Conservation (phyloP, 2,888 invertebrate genomes). For the Eupithecia dodoneata region DNA sequence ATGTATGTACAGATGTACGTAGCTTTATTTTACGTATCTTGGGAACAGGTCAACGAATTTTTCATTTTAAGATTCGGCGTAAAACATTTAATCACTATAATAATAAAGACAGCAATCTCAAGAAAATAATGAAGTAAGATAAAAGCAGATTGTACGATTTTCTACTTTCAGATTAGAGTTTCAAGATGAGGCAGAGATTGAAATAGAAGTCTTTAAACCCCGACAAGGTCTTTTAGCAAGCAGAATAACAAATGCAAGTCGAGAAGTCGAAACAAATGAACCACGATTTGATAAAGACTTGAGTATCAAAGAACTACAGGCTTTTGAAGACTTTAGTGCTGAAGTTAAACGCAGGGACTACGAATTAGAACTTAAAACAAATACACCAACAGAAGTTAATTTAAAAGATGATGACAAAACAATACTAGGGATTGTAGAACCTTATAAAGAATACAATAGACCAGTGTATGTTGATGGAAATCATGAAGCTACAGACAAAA, state of each 20-base stretch:
- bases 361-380: not conserved
- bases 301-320: not conserved
- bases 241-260: not conserved
- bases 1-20: too few species aligned
- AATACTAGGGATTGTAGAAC: not conserved
- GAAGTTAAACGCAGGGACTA: not conserved
- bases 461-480: not conserved
- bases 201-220: not conserved
- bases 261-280: not conserved
- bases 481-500: not conserved
- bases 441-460: not conserved
- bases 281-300: not conserved
- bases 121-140: not conserved
- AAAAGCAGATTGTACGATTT: not conserved
- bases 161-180: slow-evolving; percentile 1
- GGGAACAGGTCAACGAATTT: too few species aligned
- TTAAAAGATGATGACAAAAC: not conserved
- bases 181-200: not conserved
- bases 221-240: not conserved
- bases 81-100: not conserved
- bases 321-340: slow-evolving; percentile 3
- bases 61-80: too few species aligned
- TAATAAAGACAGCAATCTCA: not conserved
- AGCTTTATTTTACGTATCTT: too few species aligned
- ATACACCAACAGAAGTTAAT: not conserved